Evolutionary conservation across 2,797 vertebrate species (phyloP).

Genomic region (Sebastiscus tertius): DNA sequence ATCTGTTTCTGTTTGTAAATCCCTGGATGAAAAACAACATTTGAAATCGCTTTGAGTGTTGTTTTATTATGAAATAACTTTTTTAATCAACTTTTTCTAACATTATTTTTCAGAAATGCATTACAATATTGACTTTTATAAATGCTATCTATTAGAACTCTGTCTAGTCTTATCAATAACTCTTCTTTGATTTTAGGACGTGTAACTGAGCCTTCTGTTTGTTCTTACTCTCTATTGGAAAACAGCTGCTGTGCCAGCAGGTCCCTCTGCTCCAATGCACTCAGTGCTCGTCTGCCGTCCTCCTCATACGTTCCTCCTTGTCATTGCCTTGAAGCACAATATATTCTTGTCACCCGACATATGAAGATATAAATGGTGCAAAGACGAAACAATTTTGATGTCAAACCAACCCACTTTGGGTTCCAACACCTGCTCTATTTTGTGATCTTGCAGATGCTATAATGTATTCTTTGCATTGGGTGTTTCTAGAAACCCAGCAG

Average conservation of each 20-base stretch:
- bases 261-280: not conserved
- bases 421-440: not conserved
- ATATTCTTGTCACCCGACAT: not conserved
- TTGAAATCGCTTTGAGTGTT: not conserved
- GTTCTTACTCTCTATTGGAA: not conserved
- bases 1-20: not conserved
- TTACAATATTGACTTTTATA: not conserved
- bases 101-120: not conserved
- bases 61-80: not conserved
- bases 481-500: not conserved
- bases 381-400: not conserved
- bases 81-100: not conserved
- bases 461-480: not conserved
- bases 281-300: not conserved
- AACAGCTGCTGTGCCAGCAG: constrained; percentile 35
- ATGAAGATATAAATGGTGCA: not conserved
- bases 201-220: constrained; percentile 7
- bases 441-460: not conserved
- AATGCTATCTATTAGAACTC: not conserved
- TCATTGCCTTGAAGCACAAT: not conserved
- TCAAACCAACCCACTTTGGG: not conserved
- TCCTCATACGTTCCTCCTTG: not conserved
- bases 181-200: constrained; percentile 1
- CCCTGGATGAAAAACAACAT: not conserved
- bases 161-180: not conserved